A percentile compares a stretch with the other conserved stretches of the same genome.
These are phyloP conservation scores for Sebastes schlegelii DNA, from an alignment of 2,113 vertebrate genomes.

Conservation along the genomic window DNA sequence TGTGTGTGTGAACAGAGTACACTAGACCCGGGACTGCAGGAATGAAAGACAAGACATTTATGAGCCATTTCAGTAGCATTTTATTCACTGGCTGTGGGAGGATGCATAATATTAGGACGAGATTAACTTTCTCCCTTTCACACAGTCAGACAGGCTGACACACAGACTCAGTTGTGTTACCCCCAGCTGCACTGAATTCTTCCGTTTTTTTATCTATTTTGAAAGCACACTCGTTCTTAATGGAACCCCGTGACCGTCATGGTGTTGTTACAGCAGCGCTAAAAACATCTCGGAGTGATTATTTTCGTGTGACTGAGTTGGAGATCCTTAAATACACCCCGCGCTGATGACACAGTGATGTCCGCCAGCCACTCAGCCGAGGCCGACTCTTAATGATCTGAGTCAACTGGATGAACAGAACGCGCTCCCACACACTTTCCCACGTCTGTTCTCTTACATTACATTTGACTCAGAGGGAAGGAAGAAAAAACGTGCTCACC, in stretches of 20 bases:
- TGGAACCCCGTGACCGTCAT: slow-evolving; percentile 38
- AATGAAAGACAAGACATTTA: slow-evolving; percentile 2
- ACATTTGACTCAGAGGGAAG: slow-evolving; percentile 21
- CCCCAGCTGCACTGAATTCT: not conserved
- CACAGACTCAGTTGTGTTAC: not conserved
- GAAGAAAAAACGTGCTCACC: not conserved
- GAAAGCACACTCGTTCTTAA: slow-evolving; percentile 2
- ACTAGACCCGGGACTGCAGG: not conserved
- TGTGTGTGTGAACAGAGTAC: not conserved
- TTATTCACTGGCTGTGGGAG: slow-evolving; percentile 29
- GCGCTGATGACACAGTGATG: slow-evolving; percentile 46
- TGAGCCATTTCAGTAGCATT: slow-evolving; percentile 14
- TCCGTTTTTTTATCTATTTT: slow-evolving; percentile 16
- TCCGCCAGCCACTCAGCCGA: slow-evolving; percentile 37
- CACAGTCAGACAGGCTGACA: slow-evolving; percentile 17
- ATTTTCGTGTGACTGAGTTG: slow-evolving; percentile 31
- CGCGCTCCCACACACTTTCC: slow-evolving; percentile 21
- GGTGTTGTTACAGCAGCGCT: slow-evolving; percentile 35
- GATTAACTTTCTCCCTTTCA: slow-evolving; percentile 15
- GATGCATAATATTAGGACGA: slow-evolving; percentile 44
- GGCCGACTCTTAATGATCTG: slow-evolving; percentile 34
- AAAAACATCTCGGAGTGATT: slow-evolving; percentile 42
- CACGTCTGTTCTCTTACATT: slow-evolving; percentile 10
- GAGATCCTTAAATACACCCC: slow-evolving; percentile 33
- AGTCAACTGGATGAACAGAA: slow-evolving; percentile 50